A percentile compares a stretch with the other conserved stretches of the same genome.
Evolutionary conservation across 23 tunicate genomes (phyloP).

Genomic region (Corella eumyota): DNA sequence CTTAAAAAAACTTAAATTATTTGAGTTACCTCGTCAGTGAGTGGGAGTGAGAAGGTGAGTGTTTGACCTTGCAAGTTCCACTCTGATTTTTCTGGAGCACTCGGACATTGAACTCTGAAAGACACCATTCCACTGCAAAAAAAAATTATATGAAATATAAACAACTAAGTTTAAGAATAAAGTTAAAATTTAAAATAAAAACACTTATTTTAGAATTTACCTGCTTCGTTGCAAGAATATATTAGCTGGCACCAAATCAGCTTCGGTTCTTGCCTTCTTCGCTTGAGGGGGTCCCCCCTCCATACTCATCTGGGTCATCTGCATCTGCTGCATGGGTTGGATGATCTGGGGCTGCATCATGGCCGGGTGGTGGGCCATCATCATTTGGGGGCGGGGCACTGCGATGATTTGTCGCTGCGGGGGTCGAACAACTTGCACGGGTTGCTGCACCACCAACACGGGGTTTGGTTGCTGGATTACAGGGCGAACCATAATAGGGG

Average conservation of each 20-base stretch:
- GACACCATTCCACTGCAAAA: slow-evolving; percentile 52
- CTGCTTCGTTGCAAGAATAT: slow-evolving; percentile 42
- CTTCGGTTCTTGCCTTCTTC: slow-evolving; percentile 81
- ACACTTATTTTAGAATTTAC: no score
- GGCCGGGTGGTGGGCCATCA: slow-evolving; percentile 37
- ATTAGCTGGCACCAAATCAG: slow-evolving; percentile 67
- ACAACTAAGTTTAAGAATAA: neutral
- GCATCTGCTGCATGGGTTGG: slow-evolving; percentile 40
- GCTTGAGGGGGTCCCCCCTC: slow-evolving; percentile 62
- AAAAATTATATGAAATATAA: slow-evolving; percentile 1
- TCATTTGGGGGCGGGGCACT: slow-evolving; percentile 60
- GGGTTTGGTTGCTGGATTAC: slow-evolving; percentile 78
- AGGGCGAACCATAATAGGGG: slow-evolving; percentile 72
- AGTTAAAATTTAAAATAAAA: neutral
- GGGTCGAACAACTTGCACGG: slow-evolving; percentile 59
- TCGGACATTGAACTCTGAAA: slow-evolving; percentile 74
- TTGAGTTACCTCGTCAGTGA: slow-evolving; percentile 69
- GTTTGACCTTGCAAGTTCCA: slow-evolving; percentile 90
- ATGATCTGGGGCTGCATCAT: slow-evolving; percentile 51
- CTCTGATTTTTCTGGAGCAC: slow-evolving; percentile 66
- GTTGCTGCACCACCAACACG: slow-evolving; percentile 91
- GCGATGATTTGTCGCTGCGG: slow-evolving; percentile 62
- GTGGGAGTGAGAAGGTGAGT: slow-evolving; percentile 72
- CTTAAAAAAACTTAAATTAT: neutral
- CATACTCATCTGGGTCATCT: slow-evolving; percentile 18